Conservation (phyloP, 2,113 vertebrate genomes). For the Desmodus rotundus region DNA sequence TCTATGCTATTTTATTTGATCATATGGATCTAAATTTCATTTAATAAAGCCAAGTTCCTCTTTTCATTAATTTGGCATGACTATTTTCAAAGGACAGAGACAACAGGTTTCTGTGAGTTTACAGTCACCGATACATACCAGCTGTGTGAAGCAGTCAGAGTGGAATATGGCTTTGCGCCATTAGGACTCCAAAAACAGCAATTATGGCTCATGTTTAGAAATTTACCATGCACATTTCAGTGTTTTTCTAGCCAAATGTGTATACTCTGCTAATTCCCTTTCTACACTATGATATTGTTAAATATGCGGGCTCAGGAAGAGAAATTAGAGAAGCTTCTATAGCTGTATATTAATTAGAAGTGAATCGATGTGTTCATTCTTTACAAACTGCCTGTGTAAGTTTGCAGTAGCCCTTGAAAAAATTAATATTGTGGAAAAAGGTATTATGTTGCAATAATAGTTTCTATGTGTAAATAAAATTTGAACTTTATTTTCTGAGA, state of each 20-base stretch:
- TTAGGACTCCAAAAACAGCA: background rate
- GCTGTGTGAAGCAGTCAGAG: background rate
- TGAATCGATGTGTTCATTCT: background rate
- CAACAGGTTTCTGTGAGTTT: background rate
- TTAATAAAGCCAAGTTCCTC: background rate
- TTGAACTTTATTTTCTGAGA: background rate
- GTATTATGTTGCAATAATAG: background rate
- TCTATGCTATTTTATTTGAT: background rate
- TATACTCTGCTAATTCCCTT: background rate
- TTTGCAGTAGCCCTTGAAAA: constrained; percentile 7
- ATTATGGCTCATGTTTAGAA: background rate
- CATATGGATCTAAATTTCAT: background rate
- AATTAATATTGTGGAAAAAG: background rate
- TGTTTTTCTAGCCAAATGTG: background rate
- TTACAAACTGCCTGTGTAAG: constrained; percentile 31
- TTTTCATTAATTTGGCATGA: background rate
- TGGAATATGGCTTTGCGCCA: background rate
- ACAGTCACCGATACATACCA: background rate
- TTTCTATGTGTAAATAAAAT: constrained; percentile 32
- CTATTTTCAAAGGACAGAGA: background rate
- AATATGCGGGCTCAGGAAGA: background rate
- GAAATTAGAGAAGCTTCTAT: background rate
- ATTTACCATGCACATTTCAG: background rate
- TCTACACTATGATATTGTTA: background rate
- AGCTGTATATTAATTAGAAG: background rate